Base-by-base conservation (phyloP, 2,113 vertebrate species). In the Potamarius usumacintae region DNA sequence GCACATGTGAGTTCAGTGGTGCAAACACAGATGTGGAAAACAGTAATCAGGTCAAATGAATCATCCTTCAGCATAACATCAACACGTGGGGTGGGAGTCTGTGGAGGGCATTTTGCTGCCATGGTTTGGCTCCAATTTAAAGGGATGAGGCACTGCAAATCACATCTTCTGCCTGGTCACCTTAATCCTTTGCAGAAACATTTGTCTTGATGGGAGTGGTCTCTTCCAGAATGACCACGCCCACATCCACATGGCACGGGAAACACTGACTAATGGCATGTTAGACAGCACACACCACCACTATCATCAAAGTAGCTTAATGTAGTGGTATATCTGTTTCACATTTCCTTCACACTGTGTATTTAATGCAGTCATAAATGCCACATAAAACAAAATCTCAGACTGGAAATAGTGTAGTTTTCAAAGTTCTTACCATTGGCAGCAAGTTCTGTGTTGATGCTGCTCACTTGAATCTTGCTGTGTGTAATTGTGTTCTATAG, bases 401-500 rank as follows among this genome's bases (percentile, higher is more conserved):
- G 42, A 42, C 42, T 42, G 42, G 42, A 42, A 42, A 58, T 58
- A 58, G 60, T 63, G 60, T 22, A n/a, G 9, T 65, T n/a, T 65
- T 65, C 63, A 67, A 71, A 71, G 15, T 72, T 20, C 14, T 8
- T 74, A 74, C 9, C 50, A 14, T 2, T 53, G 48, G 50, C 10
- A 25, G 22, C 48, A 14, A 53, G 11, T 77, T 77, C 20, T 77
- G 48, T 42, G 71, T 12, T 53, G 53, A 53, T 77, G 0, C 14
- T 53, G 48, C 74, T 76, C 18, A 74, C 18, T 22, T 74, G 18
- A 22, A 50, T 48, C 17, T 48, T 50, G 20, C 15, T 84, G 52
- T 72, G 55, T 50, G 7, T 25, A 57, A 58, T 48, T 78, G 83
- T 42, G n/a, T 72, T 53, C 12, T 86, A n/a, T n/a, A 90, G 89